Percentiles rank a stretch among this genome's conserved stretches.
These are phyloP conservation scores for Umimayanthus chanpuru DNA, from an alignment of 92 coral and sea anemone species.

Conservation along the genomic window DNA sequence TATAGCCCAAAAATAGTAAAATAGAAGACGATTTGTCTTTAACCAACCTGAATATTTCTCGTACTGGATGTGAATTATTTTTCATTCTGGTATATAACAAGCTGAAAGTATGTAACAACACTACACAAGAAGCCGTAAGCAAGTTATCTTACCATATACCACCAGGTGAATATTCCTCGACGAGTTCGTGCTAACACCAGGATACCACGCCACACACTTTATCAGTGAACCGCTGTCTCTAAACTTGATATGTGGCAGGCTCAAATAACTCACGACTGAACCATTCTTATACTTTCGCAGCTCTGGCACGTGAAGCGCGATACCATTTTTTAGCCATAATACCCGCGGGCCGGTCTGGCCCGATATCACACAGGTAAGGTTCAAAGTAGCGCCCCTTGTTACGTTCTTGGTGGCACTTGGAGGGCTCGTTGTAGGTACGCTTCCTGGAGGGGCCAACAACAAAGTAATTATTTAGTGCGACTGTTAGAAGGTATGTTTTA, in stretches of 20 bases:
- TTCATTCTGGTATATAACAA: too few relatives aligned
- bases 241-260: constrained; percentile 71
- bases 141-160: constrained; percentile 62
- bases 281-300: constrained; percentile 55
- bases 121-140: too few relatives aligned
- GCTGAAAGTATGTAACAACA: too few relatives aligned
- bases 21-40: too few relatives aligned
- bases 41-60: too few relatives aligned
- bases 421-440: constrained; percentile 87
- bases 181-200: constrained; percentile 73
- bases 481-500: neutral
- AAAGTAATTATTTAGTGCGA: neutral
- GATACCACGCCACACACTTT: constrained; percentile 87
- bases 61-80: too few relatives aligned
- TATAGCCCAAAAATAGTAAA: too few relatives aligned
- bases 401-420: constrained; percentile 80
- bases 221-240: constrained; percentile 81
- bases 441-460: constrained; percentile 52
- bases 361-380: constrained; percentile 75
- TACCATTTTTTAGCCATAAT: constrained; percentile 76
- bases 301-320: constrained; percentile 38
- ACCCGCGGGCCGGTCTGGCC: constrained; percentile 77
- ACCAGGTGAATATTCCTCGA: constrained; percentile 81
- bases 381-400: constrained; percentile 69
- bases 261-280: constrained; percentile 64